These are phyloP conservation scores for Abrostola tripartita DNA, from an alignment of 2,888 invertebrate genomes.

Conservation along the genomic window DNA sequence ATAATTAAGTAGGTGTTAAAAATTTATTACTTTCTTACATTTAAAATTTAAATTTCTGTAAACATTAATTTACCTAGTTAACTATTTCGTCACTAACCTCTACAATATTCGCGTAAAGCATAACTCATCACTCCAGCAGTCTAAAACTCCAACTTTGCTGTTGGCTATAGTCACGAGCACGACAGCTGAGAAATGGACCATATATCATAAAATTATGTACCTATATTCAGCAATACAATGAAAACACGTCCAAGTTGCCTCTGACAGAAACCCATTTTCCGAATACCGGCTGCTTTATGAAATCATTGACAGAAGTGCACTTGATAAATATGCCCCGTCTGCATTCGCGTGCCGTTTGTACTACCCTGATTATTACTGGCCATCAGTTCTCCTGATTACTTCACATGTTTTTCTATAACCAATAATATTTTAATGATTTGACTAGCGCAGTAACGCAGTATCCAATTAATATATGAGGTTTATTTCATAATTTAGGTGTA, in stretches of 20 bases:
- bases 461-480: too few relatives aligned
- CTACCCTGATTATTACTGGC: conserved; percentile 36
- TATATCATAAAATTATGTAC: background rate
- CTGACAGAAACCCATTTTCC: conserved; percentile 36
- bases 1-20: too few relatives aligned
- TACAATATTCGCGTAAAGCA: too few relatives aligned
- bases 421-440: too few relatives aligned
- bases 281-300: conserved; percentile 26
- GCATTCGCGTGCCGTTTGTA: conserved; percentile 43
- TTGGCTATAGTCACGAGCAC: background rate
- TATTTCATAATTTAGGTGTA: too few relatives aligned
- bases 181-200: background rate
- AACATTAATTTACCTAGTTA: too few relatives aligned
- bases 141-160: background rate
- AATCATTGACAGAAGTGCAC: conserved; percentile 37
- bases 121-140: too few relatives aligned
- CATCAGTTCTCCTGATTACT: conserved; percentile 61
- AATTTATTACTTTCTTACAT: too few relatives aligned
- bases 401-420: conserved; percentile 32
- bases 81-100: too few relatives aligned
- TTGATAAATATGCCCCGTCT: conserved; percentile 49
- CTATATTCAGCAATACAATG: conserved; percentile 9
- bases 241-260: conserved; percentile 25
- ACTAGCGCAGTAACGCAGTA: too few relatives aligned
- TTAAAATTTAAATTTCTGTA: too few relatives aligned